Evolutionary conservation across 2,888 invertebrate genomes (phyloP), one percentile per base, ranked within the genome.

Genomic region (Cerastoderma edule): DNA sequence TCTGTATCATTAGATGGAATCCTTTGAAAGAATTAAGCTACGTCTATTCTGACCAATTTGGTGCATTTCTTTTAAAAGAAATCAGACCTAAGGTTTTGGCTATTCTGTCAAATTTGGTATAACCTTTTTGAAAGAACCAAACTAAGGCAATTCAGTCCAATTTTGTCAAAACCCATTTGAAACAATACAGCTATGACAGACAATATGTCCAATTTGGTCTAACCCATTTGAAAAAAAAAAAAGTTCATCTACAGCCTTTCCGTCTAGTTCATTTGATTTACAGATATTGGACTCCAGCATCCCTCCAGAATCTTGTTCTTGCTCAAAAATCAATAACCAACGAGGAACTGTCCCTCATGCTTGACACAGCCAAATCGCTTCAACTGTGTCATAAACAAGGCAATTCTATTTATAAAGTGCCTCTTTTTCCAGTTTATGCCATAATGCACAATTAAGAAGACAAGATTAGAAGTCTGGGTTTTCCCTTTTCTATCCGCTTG

Each of bases 401-500:
- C 35, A 54, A 50, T 57, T 57, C 57, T 57, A 57, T 57, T 71
- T 65, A 71, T 71, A 71, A 64, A 35, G 16, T 28, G 32, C 65
- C 65, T 32, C 35, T 72, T 66, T 72, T 66, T 66, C 69, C 24
- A 66, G 53, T 60, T 66, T 53, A 69, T 75, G 71, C 72, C 73
- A 80, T 80, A 73, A 80, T 76, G 73, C 72, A 67, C 78, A 78
- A 72, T 78, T 75, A 74, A 65, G 57, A 56, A n/a, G 67, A 28
- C 73, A 75, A 70, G 74, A 80, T 77, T 80, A 74, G 80, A 71
- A 71, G 72, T 63, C 66, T 80, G 80, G 80, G 77, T 80, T 80
- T 80, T 80, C 74, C 80, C 56, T 56, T 63, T 56, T 63, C 44
- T 74, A 63, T 57, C 71, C 68, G 68, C 57, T 33, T n/a, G 67